Conservation (phyloP, 2,113 vertebrate species). For the Oryzias curvinotus region DNA sequence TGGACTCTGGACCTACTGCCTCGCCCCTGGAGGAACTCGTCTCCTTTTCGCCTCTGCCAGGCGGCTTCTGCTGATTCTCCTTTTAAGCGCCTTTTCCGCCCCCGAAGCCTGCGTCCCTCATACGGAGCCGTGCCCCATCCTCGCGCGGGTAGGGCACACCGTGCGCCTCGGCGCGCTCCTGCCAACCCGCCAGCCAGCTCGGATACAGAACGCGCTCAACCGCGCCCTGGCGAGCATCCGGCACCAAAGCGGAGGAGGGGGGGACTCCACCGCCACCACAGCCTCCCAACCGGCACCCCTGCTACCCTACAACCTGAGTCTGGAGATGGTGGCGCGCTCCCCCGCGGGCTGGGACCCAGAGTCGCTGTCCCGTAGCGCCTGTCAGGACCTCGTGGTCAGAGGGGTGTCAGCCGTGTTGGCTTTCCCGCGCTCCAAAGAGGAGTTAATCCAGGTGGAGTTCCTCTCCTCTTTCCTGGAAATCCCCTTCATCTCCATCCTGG, state of each 20-base stretch:
- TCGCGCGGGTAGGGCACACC: slow-evolving; percentile 80
- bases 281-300: slow-evolving; percentile 61
- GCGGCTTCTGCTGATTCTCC: slow-evolving; percentile 59
- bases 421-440: slow-evolving; percentile 85
- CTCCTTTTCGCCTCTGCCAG: slow-evolving; percentile 47
- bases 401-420: slow-evolving; percentile 87
- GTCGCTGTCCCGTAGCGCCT: slow-evolving; percentile 83
- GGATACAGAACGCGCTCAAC: slow-evolving; percentile 81
- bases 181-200: slow-evolving; percentile 77
- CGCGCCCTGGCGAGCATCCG: slow-evolving; percentile 79
- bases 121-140: slow-evolving; percentile 82
- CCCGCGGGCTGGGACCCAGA: slow-evolving; percentile 81
- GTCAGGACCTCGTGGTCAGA: slow-evolving; percentile 82
- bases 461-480: slow-evolving; percentile 86
- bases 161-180: slow-evolving; percentile 84
- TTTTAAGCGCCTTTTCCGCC: slow-evolving; percentile 51
- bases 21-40: slow-evolving; percentile 63
- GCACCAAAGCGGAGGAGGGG: slow-evolving; percentile 58
- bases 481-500: slow-evolving; percentile 88
- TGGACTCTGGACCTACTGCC: slow-evolving; percentile 72
- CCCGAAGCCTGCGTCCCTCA: slow-evolving; percentile 74
- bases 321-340: slow-evolving; percentile 81
- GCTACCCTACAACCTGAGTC: slow-evolving; percentile 84
- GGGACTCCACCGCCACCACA: slow-evolving; percentile 36
- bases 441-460: slow-evolving; percentile 91